Evolutionary conservation across 2,888 invertebrate species (phyloP).

Genomic region (Trichacis sp.): DNA sequence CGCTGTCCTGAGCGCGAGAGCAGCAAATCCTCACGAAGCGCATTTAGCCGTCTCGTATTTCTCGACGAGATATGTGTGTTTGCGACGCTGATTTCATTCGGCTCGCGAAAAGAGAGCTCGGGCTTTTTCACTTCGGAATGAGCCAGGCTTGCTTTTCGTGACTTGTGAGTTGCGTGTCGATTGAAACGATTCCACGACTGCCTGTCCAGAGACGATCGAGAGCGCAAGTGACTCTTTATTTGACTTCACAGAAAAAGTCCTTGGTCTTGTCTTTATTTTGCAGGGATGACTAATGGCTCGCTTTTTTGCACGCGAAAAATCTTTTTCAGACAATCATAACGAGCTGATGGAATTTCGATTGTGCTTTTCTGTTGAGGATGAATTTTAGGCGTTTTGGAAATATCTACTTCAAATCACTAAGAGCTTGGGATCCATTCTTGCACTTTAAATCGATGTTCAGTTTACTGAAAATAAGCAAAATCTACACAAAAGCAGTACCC

Average conservation of each 20-base stretch:
- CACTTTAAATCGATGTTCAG: too few species aligned
- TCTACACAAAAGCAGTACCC: too few species aligned
- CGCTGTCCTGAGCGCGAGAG: slow-evolving; percentile 34
- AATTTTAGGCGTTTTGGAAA: too few species aligned
- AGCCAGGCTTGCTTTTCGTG: slow-evolving; percentile 32
- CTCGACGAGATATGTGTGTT: slow-evolving; percentile 18
- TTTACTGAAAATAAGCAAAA: too few species aligned
- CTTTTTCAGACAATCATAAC: not conserved
- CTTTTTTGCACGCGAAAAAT: not conserved
- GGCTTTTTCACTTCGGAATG: slow-evolving; percentile 6
- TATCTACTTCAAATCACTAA: too few species aligned
- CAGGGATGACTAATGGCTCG: slow-evolving; percentile 5
- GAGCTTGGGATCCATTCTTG: too few species aligned
- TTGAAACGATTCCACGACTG: slow-evolving; percentile 32
- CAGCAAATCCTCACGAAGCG: slow-evolving; percentile 7
- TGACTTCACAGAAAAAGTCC: slow-evolving; percentile 32
- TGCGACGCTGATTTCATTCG: slow-evolving; percentile 8
- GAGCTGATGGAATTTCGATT: not conserved
- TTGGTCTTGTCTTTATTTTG: slow-evolving; percentile 13
- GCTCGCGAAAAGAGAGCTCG: slow-evolving; percentile 8
- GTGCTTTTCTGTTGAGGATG: too few species aligned
- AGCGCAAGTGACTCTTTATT: slow-evolving; percentile 36
- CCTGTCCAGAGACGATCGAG: slow-evolving; percentile 24
- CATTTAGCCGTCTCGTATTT: slow-evolving; percentile 10
- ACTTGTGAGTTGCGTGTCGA: slow-evolving; percentile 45